Evolutionary conservation across 2,113 vertebrate species (phyloP), one percentile per base, ranked within the genome.

Genomic region (Petroica traversi): DNA sequence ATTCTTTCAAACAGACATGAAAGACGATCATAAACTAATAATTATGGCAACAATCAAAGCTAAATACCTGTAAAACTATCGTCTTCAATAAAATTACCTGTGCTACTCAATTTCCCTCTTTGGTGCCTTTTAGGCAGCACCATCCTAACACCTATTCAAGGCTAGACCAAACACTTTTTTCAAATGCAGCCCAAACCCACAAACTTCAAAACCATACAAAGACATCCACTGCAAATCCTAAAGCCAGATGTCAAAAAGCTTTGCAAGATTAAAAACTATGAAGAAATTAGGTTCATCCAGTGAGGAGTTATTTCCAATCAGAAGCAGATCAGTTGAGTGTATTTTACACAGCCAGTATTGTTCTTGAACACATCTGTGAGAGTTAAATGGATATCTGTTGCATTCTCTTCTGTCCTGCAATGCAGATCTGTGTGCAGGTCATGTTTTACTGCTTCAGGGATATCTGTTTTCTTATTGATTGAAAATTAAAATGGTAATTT

Each of bases 401-500:
- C 5, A 26, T 40, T 80, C 45, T 29, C 29, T 85, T 83, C 41
- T 41, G 45, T 66, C 67, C 63, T 66, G 81, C 25, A 85, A 62
- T 11, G 31, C 93, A 77, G 49, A 92, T 93, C 59, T 81, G 84
- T 81, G 86, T 91, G 89, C 95, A 84, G 46, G 85, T 95, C 81
- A 88, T 94, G 94, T 91, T 88, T 92, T 75, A 88, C 77, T 88
- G 85, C 96, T 74, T 88, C 77, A 91, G 67, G 49, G 71, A 72
- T 93, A 93, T 77, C 75, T 88, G 51, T 74, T 89, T 84, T 46
- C 33, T 14, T 91, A 97, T 93, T 57, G 94, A 97, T 19, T 94
- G 83, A 88, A 83, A 93, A 95, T 96, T 95, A 95, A 94, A 97
- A 90, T 78, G 92, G 67, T 89, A 96, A 96, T 96, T 89, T 97